Base-by-base conservation (phyloP, 2,113 vertebrate genomes). In the Phocoena phocoena region DNA sequence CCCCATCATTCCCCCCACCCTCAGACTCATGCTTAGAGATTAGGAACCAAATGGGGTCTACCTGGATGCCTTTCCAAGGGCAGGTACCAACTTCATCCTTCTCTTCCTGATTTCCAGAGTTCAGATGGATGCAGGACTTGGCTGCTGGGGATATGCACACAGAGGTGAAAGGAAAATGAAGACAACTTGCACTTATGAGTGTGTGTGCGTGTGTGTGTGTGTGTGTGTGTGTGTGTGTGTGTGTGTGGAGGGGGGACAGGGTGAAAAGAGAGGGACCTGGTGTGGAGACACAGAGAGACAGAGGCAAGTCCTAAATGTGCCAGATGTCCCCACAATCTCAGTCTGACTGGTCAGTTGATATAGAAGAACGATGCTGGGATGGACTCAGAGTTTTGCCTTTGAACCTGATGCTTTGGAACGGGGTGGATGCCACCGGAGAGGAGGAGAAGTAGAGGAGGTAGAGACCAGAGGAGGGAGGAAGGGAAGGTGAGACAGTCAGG, bases 381-480 rank as follows among this genome's bases (percentile, higher is more conserved):
- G 14, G 81, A 67, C 68, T 88, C 41, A 10, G 9, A 55, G 36
- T 62, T 73, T 70, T 65, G 50, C 38, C 70, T 97, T 87, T 86
- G 73, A 83, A 36, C 38, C 31, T 63, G 82, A n/a, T 17, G 55
- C 23, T 68, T 44, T 65, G 23, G 80, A 41, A 36, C n/a, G 15
- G 38, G 41, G 38, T 17, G 62, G 91, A 79, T 68, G 44, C 55
- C 44, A 9, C 6, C 8, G 0, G 36, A 73, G 83, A 60, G 10
- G 1, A 68, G 55, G 47, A 15, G 41, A 65, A 55, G 8, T 0
- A 15, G 6, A 71, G 38, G 58, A 36, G 47, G 77, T 7, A n/a
- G 76, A 80, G 68, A 36, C 14, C 6, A 41, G 62, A 55, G 44
- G 63, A 6, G 8, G 36, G 28, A 38, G 26, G 44, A 8, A 47